phyloP scores from a whole-genome alignment of 2,888 invertebrate genomes.

The Gari tellinella region DNA sequence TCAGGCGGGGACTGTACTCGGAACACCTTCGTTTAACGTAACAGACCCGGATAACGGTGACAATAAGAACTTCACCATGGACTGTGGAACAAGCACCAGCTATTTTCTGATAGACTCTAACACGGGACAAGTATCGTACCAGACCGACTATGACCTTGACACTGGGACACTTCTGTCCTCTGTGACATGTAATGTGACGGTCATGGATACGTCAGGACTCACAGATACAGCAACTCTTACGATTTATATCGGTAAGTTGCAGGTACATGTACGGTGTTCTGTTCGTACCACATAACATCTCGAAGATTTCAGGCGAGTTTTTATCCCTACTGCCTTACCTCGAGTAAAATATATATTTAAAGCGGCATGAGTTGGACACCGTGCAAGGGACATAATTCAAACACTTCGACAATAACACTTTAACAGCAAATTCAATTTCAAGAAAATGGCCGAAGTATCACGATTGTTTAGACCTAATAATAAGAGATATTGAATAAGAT shows the following conservation, averaged over 20 bases:
- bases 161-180: slow-evolving; percentile 24
- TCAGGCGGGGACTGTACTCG: slow-evolving; percentile 17
- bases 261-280: no score
- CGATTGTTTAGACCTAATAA: no score
- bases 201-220: slow-evolving; percentile 46
- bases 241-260: slow-evolving; percentile 22
- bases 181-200: slow-evolving; percentile 50
- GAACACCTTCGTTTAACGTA: slow-evolving; percentile 51
- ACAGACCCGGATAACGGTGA: slow-evolving; percentile 60
- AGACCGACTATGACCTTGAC: slow-evolving; percentile 28
- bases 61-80: slow-evolving; percentile 54
- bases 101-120: slow-evolving; percentile 61
- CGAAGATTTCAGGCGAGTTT: no score
- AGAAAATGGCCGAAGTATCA: no score
- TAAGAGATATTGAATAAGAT: no score
- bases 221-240: slow-evolving; percentile 18
- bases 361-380: no score
- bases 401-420: no score
- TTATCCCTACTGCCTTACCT: no score
- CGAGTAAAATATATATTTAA: no score
- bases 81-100: slow-evolving; percentile 60
- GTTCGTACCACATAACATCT: no score
- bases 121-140: slow-evolving; percentile 46
- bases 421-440: no score
- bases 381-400: no score